Evolutionary conservation across 2,888 invertebrate genomes (phyloP).

Genomic region (Drosophila koepferae): DNA sequence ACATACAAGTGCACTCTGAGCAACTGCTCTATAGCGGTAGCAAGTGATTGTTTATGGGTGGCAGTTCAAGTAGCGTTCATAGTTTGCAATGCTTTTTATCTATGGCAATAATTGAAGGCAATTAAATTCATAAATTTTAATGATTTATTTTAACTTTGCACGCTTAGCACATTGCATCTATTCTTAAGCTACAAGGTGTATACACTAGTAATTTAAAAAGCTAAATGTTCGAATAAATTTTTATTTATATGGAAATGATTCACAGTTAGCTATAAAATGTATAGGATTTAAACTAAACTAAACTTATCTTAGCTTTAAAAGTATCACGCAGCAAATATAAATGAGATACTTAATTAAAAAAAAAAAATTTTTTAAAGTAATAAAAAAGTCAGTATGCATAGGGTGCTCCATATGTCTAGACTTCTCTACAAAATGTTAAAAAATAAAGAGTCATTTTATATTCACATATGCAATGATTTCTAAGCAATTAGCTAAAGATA

Average conservation of each 20-base stretch:
- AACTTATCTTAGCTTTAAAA: too few species aligned
- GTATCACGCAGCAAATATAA: too few species aligned
- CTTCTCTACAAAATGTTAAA: not conserved
- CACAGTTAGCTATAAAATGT: too few species aligned
- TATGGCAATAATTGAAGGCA: slow-evolving; percentile 71
- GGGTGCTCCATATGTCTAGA: not conserved
- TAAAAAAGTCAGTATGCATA: too few species aligned
- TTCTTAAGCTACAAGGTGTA: slow-evolving; percentile 67
- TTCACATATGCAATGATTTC: slow-evolving; percentile 36
- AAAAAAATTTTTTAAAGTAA: too few species aligned
- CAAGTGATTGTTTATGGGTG: slow-evolving; percentile 42
- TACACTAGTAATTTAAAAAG: not conserved
- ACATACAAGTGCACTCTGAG: slow-evolving; percentile 27
- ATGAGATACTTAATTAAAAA: too few species aligned
- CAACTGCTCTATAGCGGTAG: not conserved
- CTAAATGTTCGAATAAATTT: not conserved
- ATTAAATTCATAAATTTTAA: slow-evolving; percentile 81
- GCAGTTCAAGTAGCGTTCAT: slow-evolving; percentile 35
- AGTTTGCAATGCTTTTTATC: slow-evolving; percentile 64
- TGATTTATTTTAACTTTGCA: slow-evolving; percentile 74
- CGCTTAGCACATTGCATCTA: slow-evolving; percentile 59
- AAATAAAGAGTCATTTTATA: slow-evolving; percentile 38
- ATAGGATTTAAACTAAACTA: too few species aligned
- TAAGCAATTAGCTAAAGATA: slow-evolving; percentile 61
- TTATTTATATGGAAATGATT: too few species aligned